These are phyloP conservation scores for Linnaemya tessellans DNA, from an alignment of 2,888 invertebrate genomes.

Conservation along the genomic window DNA sequence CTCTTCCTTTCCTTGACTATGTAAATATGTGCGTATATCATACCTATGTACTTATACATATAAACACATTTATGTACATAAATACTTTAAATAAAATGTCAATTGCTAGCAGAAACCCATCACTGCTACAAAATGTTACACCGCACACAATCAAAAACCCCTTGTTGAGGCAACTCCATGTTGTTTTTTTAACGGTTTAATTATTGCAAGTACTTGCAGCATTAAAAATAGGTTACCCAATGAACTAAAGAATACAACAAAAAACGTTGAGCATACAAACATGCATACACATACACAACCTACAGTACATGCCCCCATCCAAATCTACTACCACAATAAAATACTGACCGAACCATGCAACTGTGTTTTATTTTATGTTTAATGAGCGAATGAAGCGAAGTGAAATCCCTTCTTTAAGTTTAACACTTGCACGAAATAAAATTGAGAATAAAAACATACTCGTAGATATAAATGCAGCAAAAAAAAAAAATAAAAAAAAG, in stretches of 20 bases:
- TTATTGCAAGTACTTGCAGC: slow-evolving; percentile 65
- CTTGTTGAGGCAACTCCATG: slow-evolving; percentile 37
- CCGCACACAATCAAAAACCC: slow-evolving; percentile 12
- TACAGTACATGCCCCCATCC: slow-evolving; percentile 46
- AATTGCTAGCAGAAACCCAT: not conserved
- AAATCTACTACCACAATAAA: slow-evolving; percentile 62
- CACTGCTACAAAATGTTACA: not conserved
- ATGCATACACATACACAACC: slow-evolving; percentile 34
- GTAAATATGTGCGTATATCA: no score
- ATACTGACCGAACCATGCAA: slow-evolving; percentile 63
- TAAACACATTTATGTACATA: no score
- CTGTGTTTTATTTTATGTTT: slow-evolving; percentile 23
- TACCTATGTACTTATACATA: not conserved
- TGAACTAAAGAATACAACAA: slow-evolving; percentile 68
- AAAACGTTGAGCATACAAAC: slow-evolving; percentile 24
- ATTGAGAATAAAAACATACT: slow-evolving; percentile 41
- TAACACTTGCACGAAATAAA: slow-evolving; percentile 61
- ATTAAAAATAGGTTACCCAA: slow-evolving; percentile 72
- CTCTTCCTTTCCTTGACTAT: no score
- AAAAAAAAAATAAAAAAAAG: slow-evolving; percentile 1
- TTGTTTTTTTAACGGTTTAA: slow-evolving; percentile 60
- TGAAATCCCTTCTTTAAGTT: slow-evolving; percentile 43
- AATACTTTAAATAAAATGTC: not conserved
- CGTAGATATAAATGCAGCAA: slow-evolving; percentile 4
- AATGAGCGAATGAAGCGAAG: slow-evolving; percentile 36